Conservation (phyloP, 2,888 invertebrate species). For the Bellardia bayeri region DNA sequence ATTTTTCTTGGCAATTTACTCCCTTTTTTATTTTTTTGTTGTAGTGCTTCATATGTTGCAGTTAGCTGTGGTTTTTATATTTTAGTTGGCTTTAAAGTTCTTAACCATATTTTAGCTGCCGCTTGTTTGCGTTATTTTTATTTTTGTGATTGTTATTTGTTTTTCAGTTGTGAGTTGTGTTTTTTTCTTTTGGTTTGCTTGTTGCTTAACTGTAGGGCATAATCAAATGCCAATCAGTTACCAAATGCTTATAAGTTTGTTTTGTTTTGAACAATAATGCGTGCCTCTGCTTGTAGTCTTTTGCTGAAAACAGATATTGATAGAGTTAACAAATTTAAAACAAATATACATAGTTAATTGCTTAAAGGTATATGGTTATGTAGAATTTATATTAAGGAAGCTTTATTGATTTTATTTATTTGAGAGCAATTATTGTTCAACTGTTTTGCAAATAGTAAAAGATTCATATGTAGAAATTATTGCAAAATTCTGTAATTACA, state of each 20-base stretch:
- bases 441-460: neutral
- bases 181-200: conserved; percentile 10
- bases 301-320: conserved; percentile 46
- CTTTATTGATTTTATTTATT: conserved; percentile 20
- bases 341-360: conserved; percentile 61
- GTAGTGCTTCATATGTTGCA: neutral
- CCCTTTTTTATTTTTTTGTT: conserved; percentile 60
- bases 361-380: conserved; percentile 21
- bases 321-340: conserved; percentile 57
- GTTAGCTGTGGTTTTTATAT: conserved; percentile 32
- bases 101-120: conserved; percentile 29
- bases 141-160: conserved; percentile 47
- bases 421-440: neutral
- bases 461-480: neutral
- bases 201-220: conserved; percentile 73
- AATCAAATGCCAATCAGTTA: conserved; percentile 75
- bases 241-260: conserved; percentile 55
- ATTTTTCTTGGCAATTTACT: conserved; percentile 72
- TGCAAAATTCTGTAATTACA: conserved; percentile 18
- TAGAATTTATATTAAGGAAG: conserved; percentile 8
- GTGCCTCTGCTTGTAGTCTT: conserved; percentile 48
- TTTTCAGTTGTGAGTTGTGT: conserved; percentile 17
- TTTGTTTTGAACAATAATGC: conserved; percentile 56
- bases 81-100: conserved; percentile 35
- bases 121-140: conserved; percentile 39